Evolutionary conservation across 37 sponge, comb jelly and placozoan species (phyloP).

Genomic region (Diacarnus erythraeanus): DNA sequence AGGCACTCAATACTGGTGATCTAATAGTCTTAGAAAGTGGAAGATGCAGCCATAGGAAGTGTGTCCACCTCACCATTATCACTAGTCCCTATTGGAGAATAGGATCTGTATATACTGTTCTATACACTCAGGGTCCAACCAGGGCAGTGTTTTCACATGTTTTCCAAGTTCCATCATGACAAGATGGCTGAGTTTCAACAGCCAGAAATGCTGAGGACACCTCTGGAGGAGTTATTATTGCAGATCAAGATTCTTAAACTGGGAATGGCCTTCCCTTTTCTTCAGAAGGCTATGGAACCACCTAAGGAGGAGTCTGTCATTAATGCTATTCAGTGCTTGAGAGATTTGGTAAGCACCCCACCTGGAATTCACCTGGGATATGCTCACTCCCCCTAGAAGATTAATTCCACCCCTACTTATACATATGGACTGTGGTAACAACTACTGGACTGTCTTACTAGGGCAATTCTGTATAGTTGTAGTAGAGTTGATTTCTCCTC

Average conservation of each 20-base stretch:
- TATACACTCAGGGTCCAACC: constrained; percentile 65
- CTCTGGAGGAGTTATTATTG: constrained; percentile 79
- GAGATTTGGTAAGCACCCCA: constrained; percentile 59
- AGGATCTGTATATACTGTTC: too few species aligned
- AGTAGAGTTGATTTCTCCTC: neutral
- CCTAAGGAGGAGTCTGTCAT: constrained; percentile 40
- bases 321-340: constrained; percentile 47
- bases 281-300: constrained; percentile 73
- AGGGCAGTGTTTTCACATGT: constrained; percentile 74
- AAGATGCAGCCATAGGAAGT: too few species aligned
- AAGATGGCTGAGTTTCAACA: constrained; percentile 70
- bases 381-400: too few species aligned
- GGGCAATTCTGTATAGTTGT: neutral
- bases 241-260: constrained; percentile 82
- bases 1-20: too few species aligned
- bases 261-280: constrained; percentile 46
- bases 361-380: too few species aligned
- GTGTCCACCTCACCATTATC: too few species aligned
- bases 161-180: constrained; percentile 31
- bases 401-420: neutral
- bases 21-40: too few species aligned
- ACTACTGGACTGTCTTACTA: neutral
- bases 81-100: too few species aligned
- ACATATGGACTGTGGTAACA: neutral
- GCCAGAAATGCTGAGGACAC: constrained; percentile 81